Evolutionary conservation across 2,888 invertebrate species (phyloP).

Genomic region (Mycalesis mineus): DNA sequence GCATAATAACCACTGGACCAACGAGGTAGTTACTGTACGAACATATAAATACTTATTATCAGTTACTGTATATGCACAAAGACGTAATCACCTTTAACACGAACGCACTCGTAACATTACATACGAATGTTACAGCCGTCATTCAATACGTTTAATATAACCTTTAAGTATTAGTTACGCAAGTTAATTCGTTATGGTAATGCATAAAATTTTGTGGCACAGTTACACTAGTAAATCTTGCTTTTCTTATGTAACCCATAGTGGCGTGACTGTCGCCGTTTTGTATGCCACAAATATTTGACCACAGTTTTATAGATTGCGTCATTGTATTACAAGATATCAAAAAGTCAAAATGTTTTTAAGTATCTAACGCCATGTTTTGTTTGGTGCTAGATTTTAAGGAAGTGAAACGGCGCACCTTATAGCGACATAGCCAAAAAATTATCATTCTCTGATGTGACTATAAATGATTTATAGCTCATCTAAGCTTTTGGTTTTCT

Average conservation of each 20-base stretch:
- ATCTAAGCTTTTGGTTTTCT: too few species aligned
- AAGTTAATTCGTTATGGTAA: conserved; percentile 23
- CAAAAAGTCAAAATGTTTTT: conserved; percentile 16
- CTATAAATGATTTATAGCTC: too few species aligned
- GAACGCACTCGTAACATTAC: neutral
- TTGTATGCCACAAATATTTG: conserved; percentile 30
- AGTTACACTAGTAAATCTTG: conserved; percentile 12
- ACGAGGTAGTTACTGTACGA: too few species aligned
- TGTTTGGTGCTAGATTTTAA: neutral
- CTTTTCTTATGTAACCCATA: conserved; percentile 24
- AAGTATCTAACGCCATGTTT: conserved; percentile 1
- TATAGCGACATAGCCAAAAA: neutral
- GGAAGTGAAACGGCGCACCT: neutral
- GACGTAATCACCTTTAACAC: conserved; percentile 28
- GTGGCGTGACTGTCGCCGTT: conserved; percentile 21
- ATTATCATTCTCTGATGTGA: too few species aligned
- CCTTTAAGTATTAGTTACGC: conserved; percentile 24
- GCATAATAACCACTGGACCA: too few species aligned
- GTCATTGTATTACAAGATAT: conserved; percentile 25
- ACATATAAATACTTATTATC: neutral
- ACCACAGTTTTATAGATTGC: conserved; percentile 29
- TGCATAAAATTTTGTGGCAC: conserved; percentile 13
- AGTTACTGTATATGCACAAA: conserved; percentile 29
- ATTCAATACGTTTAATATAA: conserved; percentile 17
- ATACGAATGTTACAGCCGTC: neutral